A percentile compares a stretch with the other conserved stretches of the same genome.
phyloP scores from a whole-genome alignment of 2,797 vertebrate genomes.

The Darevskia nairensis region DNA sequence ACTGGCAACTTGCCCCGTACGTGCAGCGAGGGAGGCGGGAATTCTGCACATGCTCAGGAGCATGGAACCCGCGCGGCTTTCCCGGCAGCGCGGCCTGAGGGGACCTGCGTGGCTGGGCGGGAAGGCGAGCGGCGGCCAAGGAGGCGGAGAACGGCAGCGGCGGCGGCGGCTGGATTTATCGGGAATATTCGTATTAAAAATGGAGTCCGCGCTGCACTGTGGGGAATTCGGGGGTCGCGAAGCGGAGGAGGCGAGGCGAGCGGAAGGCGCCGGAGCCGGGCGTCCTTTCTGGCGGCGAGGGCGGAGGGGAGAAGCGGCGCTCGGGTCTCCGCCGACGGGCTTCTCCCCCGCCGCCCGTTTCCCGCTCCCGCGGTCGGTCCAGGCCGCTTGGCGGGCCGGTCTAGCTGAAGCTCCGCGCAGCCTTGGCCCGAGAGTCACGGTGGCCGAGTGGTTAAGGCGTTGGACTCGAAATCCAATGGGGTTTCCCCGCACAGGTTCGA shows the following conservation, averaged over 20 bases:
- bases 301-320: too few species aligned
- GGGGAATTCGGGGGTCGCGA: too few species aligned
- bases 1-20: neutral
- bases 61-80: too few species aligned
- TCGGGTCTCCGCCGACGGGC: too few species aligned
- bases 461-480: conserved; percentile 98
- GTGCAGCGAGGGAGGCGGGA: neutral
- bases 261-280: too few species aligned
- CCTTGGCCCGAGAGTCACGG: conserved; percentile 74
- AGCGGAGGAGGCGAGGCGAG: too few species aligned
- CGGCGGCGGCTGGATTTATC: too few species aligned
- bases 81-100: neutral
- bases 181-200: too few species aligned
- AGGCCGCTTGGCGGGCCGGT: neutral
- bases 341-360: neutral
- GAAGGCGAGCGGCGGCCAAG: neutral
- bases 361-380: too few species aligned
- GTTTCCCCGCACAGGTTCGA: conserved; percentile 95
- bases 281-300: too few species aligned
- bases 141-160: neutral
- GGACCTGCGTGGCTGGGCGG: neutral
- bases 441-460: conserved; percentile 96
- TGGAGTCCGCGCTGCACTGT: neutral
- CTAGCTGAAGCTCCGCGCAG: accelerated
- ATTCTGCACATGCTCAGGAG: neutral